Evolutionary conservation across 2,888 invertebrate species (phyloP), one percentile per base, ranked within the genome.

Genomic region (Julus scanicus): DNA sequence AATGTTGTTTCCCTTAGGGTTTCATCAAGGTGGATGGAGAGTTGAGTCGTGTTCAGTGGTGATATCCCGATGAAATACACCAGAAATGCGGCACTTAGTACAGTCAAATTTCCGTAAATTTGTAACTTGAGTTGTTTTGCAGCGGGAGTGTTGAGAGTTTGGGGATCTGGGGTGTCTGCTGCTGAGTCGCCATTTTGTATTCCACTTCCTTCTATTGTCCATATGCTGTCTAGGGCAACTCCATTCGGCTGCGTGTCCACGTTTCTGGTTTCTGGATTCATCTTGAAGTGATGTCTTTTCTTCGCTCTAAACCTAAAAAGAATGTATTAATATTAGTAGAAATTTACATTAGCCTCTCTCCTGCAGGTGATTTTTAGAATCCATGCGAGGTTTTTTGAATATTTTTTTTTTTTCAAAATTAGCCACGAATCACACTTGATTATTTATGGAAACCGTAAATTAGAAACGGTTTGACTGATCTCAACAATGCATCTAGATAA

Each of bases 1-100:
- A 98, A 93, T 3, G 97, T 97, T 1, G 96, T 96, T 0, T 97
- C 97, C 83, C 98, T 98, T 85, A 98, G 94, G 88, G 97, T 97
- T 91, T 96, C 97, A 91, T 95, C 95, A 88, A 96, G 95, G 93
- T 98, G 97, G 91, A 98, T 96, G 90, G 97, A 97, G 89, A 97
- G 97, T 92, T 97, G 90, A 86, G 89, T 89, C 89, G 85, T 40
- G 40, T 39, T 86, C 37, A 86, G 86, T 1, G 86, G 86, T 4
- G 39, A 20, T 39, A 57, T 57, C 8, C 86, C 86, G 17, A 86
- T 17, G 57, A 49, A 86, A 57, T 57, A 49, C 9, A 57, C 49
- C 1, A 86, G 49, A 57, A 57, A 86, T 49, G 53, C 57, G 3
- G 86, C 57, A 57, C 86, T 86, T 17, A 49, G 37, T 8, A 86